phyloP scores from a whole-genome alignment of 2,888 invertebrate species.

The Plagiodera versicolora region DNA sequence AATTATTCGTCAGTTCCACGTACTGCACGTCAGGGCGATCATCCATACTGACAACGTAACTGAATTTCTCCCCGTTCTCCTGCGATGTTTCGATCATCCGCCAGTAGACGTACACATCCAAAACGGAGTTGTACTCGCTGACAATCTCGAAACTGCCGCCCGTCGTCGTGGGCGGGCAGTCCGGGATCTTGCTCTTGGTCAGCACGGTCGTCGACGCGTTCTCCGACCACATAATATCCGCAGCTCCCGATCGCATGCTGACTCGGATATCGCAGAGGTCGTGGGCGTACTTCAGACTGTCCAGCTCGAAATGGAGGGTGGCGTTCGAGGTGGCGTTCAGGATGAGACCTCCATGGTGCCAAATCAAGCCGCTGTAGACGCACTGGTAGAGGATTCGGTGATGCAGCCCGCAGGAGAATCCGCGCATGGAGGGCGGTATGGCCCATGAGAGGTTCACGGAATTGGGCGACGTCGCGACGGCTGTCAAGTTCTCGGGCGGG shows the following conservation, averaged over 20 bases:
- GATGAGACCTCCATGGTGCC: slow-evolving; percentile 44
- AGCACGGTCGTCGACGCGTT: slow-evolving; percentile 63
- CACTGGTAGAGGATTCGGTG: slow-evolving; percentile 59
- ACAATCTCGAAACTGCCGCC: slow-evolving; percentile 72
- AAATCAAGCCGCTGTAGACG: slow-evolving; percentile 50
- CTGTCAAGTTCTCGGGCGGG: slow-evolving; percentile 56
- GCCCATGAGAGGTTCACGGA: slow-evolving; percentile 58
- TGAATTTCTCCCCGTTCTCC: slow-evolving; percentile 75
- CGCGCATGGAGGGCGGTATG: slow-evolving; percentile 55
- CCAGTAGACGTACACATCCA: slow-evolving; percentile 78
- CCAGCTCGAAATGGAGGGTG: slow-evolving; percentile 47
- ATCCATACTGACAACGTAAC: slow-evolving; percentile 63
- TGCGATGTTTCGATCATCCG: slow-evolving; percentile 68
- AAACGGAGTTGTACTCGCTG: slow-evolving; percentile 46
- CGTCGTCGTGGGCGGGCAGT: slow-evolving; percentile 68
- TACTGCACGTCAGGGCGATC: slow-evolving; percentile 51
- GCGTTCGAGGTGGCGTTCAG: slow-evolving; percentile 22
- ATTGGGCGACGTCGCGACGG: slow-evolving; percentile 54
- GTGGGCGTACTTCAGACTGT: slow-evolving; percentile 65
- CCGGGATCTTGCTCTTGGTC: slow-evolving; percentile 64
- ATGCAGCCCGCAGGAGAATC: slow-evolving; percentile 58
- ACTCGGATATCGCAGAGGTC: slow-evolving; percentile 73
- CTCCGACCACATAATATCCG: slow-evolving; percentile 68
- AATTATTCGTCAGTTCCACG: slow-evolving; percentile 62
- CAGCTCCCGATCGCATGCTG: slow-evolving; percentile 63